Percentiles rank a stretch among this genome's conserved stretches.
phyloP scores from a whole-genome alignment of 2,888 invertebrate genomes.

The Conchocele bisecta region DNA sequence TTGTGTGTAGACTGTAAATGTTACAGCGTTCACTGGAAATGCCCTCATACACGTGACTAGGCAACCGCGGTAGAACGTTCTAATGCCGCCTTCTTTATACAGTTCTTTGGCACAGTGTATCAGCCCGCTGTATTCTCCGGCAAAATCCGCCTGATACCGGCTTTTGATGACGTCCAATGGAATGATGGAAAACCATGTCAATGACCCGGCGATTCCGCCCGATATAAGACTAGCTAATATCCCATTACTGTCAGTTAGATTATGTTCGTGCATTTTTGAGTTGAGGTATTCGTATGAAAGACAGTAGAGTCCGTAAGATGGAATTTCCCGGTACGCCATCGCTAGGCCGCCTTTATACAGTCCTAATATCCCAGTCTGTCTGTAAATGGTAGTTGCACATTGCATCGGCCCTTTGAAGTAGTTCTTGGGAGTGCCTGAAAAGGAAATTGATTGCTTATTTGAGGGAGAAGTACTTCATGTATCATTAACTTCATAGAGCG shows the following conservation, averaged over 20 bases:
- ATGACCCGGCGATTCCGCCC: conserved; percentile 84
- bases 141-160: conserved; percentile 87
- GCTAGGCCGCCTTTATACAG: conserved; percentile 79
- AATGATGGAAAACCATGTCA: conserved; percentile 88
- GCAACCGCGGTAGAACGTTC: conserved; percentile 87
- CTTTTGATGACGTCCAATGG: conserved; percentile 89
- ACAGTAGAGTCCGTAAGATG: conserved; percentile 87
- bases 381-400: conserved; percentile 84
- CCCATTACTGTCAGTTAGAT: conserved; percentile 63
- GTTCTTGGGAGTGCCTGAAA: conserved; percentile 4
- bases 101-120: conserved; percentile 86
- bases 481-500: too few species aligned
- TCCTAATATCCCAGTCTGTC: conserved; percentile 80
- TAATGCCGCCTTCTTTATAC: conserved; percentile 85
- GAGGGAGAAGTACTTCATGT: too few species aligned
- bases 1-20: conserved; percentile 84
- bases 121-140: conserved; percentile 85
- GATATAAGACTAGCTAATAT: conserved; percentile 74
- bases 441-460: too few species aligned
- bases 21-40: conserved; percentile 88
- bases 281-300: conserved; percentile 84
- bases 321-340: conserved; percentile 84
- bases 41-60: conserved; percentile 86
- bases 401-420: conserved; percentile 84
- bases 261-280: conserved; percentile 54